Evolutionary conservation across 1,140 invertebrate species (phyloP), one percentile per base, ranked within the genome.

Genomic region (Nixonia krombeini): DNA sequence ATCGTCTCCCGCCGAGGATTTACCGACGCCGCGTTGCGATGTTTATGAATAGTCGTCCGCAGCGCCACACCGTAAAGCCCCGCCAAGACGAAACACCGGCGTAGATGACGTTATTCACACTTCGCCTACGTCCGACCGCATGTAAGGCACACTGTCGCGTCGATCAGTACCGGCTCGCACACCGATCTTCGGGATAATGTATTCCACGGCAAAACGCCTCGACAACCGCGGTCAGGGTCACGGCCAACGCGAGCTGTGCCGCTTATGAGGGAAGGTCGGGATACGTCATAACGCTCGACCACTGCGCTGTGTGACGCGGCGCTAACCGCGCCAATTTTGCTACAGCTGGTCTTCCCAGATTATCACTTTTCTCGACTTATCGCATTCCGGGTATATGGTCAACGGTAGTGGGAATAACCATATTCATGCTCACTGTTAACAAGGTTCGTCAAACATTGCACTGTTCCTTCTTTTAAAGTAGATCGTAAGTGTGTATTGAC

Each of bases 41-140:
- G 76, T 73, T 72, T 78, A 76, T 75, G 72, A 76, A 78, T 75
- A 71, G 68, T 67, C 77, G 76, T 80, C 78, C 55, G 38, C 46
- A 37, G 41, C 51, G 29, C 9, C 42, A 41, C n/a, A n/a, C 78
- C 55, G 38, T 41, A 37, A 35, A 46, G 29, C 9, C 42, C 35
- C 35, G 55, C 40, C 65, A 46, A 51, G 29, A 61, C 59, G 57
- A 53, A 62, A 59, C 37, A 44, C 45, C 37, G 28, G 33, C 18
- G 16, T 28, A n/a, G 31, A 31, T 42, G 33, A 51, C 56, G 64
- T 69, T 72, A 72, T 69, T 72, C 65, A 69, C 61, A 72, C 65
- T 67, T 64, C 59, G 63, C 62, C 66, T 51, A 70, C 71, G 53
- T 62, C 57, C 57, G 15, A 17, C n/a, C 26, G 25, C 29, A 25